A percentile compares a stretch with the other conserved stretches of the same genome.
Evolutionary conservation across 2,113 vertebrate genomes (phyloP).

Genomic region (Hyperoodon ampullatus): DNA sequence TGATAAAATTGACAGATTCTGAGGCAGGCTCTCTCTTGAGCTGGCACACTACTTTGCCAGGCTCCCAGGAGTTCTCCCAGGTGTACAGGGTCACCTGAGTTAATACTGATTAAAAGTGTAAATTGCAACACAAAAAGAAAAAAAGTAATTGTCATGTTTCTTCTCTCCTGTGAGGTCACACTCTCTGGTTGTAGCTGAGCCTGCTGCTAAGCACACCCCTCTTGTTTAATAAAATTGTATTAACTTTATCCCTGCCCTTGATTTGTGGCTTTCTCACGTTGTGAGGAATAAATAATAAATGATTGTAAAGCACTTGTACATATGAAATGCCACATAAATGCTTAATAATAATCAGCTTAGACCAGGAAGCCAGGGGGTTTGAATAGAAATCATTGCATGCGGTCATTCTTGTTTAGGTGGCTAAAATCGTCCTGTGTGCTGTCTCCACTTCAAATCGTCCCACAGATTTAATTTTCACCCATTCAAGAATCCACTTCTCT

Average conservation of each 20-base stretch:
- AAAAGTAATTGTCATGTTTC: slow-evolving; percentile 51
- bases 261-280: slow-evolving; percentile 82
- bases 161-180: slow-evolving; percentile 70
- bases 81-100: slow-evolving; percentile 62
- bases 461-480: slow-evolving; percentile 72
- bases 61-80: slow-evolving; percentile 41
- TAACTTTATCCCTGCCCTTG: slow-evolving; percentile 81
- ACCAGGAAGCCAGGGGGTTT: slow-evolving; percentile 70
- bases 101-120: slow-evolving; percentile 74
- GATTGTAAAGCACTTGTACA: slow-evolving; percentile 83
- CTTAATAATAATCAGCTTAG: slow-evolving; percentile 83
- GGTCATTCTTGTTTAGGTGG: slow-evolving; percentile 64
- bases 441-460: slow-evolving; percentile 60
- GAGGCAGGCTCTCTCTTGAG: neutral
- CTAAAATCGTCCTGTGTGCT: slow-evolving; percentile 56
- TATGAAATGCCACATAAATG: slow-evolving; percentile 83
- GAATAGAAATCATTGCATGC: slow-evolving; percentile 73
- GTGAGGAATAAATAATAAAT: slow-evolving; percentile 84
- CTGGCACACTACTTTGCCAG: neutral
- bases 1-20: neutral
- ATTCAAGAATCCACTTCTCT: slow-evolving; percentile 67
- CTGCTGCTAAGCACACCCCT: slow-evolving; percentile 76
- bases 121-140: slow-evolving; percentile 57
- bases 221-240: slow-evolving; percentile 82
- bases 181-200: slow-evolving; percentile 53